Percentiles rank a stretch among this genome's conserved stretches.
These are phyloP conservation scores for Cacoxenus indagator DNA, from an alignment of 2,888 invertebrate species.

Conservation along the genomic window DNA sequence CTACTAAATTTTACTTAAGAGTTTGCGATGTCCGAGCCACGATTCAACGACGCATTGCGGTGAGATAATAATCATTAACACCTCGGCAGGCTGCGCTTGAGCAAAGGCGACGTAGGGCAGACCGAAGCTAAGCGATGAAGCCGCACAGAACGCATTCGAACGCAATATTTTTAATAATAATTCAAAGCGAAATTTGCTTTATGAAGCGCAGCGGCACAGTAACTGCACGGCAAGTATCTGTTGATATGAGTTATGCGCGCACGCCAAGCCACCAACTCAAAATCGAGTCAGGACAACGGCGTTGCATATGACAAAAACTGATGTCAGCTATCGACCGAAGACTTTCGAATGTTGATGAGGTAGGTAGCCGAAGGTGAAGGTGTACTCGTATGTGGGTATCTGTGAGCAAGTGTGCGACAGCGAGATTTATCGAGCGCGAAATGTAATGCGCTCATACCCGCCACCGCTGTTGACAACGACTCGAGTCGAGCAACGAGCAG, in stretches of 20 bases:
- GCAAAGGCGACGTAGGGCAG: constrained; percentile 42
- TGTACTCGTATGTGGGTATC: background rate
- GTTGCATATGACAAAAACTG: no score
- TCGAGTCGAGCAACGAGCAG: constrained; percentile 28
- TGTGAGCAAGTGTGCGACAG: constrained; percentile 33
- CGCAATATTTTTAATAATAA: constrained; percentile 66
- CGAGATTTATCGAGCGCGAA: constrained; percentile 70
- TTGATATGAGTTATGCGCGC: constrained; percentile 64
- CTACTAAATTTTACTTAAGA: constrained; percentile 68
- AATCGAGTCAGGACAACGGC: background rate
- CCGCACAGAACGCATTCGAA: background rate
- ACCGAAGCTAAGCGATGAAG: constrained; percentile 41
- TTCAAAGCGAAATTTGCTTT: constrained; percentile 71
- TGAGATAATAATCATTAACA: constrained; percentile 65
- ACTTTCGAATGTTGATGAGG: no score
- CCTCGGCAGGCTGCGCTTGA: constrained; percentile 55
- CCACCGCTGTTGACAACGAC: constrained; percentile 27
- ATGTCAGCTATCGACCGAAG: no score
- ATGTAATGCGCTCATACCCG: constrained; percentile 67
- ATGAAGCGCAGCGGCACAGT: constrained; percentile 67
- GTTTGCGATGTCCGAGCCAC: constrained; percentile 32
- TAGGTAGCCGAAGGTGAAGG: background rate
- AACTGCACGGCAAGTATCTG: constrained; percentile 46
- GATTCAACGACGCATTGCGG: background rate
- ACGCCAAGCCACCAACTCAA: constrained; percentile 8